phyloP scores from a whole-genome alignment of 1,140 invertebrate genomes.

The Heliconius himera region DNA sequence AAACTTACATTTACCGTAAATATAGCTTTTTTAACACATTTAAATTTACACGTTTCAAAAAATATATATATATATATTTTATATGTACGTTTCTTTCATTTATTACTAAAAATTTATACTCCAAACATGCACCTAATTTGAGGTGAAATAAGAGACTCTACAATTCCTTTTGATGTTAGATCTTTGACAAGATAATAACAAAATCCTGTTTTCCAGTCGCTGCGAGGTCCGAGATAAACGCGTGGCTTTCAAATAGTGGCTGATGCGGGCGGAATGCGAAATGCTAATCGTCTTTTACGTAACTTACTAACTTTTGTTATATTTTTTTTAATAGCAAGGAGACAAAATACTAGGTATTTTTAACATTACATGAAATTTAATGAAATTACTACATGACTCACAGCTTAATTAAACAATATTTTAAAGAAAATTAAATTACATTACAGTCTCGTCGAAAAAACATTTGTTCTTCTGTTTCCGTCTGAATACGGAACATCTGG shows the following conservation, averaged over 20 bases:
- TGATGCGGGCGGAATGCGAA: slow-evolving; percentile 26
- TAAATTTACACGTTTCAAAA: too few relatives aligned
- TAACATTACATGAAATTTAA: too few relatives aligned
- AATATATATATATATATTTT: too few relatives aligned
- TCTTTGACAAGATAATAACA: slow-evolving; percentile 21
- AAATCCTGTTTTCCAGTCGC: slow-evolving; percentile 15
- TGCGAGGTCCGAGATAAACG: slow-evolving; percentile 17
- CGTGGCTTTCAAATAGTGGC: slow-evolving; percentile 20
- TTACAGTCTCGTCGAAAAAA: too few relatives aligned
- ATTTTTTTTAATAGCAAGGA: not conserved
- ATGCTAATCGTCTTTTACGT: slow-evolving; percentile 12
- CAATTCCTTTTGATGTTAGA: slow-evolving; percentile 18
- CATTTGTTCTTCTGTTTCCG: too few relatives aligned
- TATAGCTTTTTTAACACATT: too few relatives aligned
- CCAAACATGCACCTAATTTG: not conserved
- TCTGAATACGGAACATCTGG: too few relatives aligned
- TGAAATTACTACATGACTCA: too few relatives aligned
- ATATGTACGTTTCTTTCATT: not conserved
- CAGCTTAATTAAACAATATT: too few relatives aligned
- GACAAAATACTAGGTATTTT: too few relatives aligned
- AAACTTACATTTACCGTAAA: too few relatives aligned
- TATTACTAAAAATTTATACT: not conserved
- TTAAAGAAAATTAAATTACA: too few relatives aligned
- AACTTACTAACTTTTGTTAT: not conserved
- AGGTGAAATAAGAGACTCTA: not conserved